Evolutionary conservation across 1,140 invertebrate genomes (phyloP), one percentile per base, ranked within the genome.

Genomic region (Chironomus striatipennis): DNA sequence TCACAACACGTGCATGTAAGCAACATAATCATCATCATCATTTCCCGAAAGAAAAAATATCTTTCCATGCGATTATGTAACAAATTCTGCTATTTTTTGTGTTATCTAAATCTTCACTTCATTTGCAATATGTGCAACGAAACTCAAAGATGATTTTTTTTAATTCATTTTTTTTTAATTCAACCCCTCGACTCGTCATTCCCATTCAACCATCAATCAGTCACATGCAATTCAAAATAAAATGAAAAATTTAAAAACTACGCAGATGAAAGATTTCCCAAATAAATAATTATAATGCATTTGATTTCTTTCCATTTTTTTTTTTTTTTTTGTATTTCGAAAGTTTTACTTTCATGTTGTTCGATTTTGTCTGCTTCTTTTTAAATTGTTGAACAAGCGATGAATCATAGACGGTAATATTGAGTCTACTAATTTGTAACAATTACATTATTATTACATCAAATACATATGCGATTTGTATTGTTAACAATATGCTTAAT

Each of bases 321-420:
- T n/a, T n/a, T n/a, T n/a, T n/a, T n/a, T n/a, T n/a, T n/a, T n/a
- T n/a, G 43, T 15, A 15, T 47, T 47, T 57, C 10, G 47, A 57
- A 57, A 57, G 47, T 57, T 57, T 34, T 57, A 57, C 47, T 57
- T 57, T 57, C 47, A 57, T 57, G 47, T 57, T n/a, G n/a, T 57
- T n/a, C 47, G n/a, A n/a, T 57, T 57, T 57, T 57, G 47, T n/a
- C 47, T n/a, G n/a, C 47, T 57, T 57, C 47, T n/a, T n/a, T n/a
- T 34, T 34, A 34, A 34, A 34, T 34, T 34, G 24, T 5, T 34
- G 43, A 47, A 47, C n/a, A n/a, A 34, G 24, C 24, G 24, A 34
- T 34, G 24, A 34, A 34, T 34, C 24, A 34, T 34, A 34, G 24
- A 34, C 24, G 24, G 24, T 34, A 34, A 2, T 34, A 34, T 5